Evolutionary conservation across 1,140 invertebrate genomes (phyloP), one percentile per base, ranked within the genome.

Genomic region (Tetraneura akinire): DNA sequence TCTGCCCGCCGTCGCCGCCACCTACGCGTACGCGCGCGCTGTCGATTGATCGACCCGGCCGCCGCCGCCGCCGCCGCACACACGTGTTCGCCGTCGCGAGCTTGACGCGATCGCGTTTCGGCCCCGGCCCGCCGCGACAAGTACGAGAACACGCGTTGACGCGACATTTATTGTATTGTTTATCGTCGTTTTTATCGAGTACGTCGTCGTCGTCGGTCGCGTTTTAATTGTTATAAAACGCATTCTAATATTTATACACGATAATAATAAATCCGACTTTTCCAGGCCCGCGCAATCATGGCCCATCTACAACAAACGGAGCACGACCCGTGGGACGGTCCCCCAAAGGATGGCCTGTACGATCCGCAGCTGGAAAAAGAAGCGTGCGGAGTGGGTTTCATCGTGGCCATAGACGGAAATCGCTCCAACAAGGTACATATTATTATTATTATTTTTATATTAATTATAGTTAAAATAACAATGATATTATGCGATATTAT

Each of bases 361-460:
- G 94, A 98, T 88, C 96, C 97, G 62, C 89, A 90, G 82, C 91
- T 93, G 84, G 97, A 99, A 88, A 93, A 92, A 84, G 97, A 98
- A 86, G 96, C 97, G 81, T 99, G 98, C 85, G 98, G 98, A 81
- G 98, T 99, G 84, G 98, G 98, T 82, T 99, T 98, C 87, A 96
- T 99, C 83, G 97, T 98, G 83, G 94, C 94, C 86, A 98, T 99
- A 86, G 95, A 99, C 90, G 97, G 97, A 82, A 90, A 91, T 84
- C 89, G 91, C 81, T 94, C 94, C 80, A 93, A 98, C 88, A 96
- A 98, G 91, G 96, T 97, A 86, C 88, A n/a, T n/a, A n/a, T n/a
- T n/a, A n/a, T n/a, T n/a, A n/a, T n/a, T n/a, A n/a, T n/a, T n/a
- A n/a, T n/a, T n/a, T n/a, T n/a, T n/a, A n/a, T n/a, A n/a, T n/a